These are phyloP conservation scores for Gorsachius goisagi DNA, from an alignment of 2,113 vertebrate species.

Conservation along the genomic window DNA sequence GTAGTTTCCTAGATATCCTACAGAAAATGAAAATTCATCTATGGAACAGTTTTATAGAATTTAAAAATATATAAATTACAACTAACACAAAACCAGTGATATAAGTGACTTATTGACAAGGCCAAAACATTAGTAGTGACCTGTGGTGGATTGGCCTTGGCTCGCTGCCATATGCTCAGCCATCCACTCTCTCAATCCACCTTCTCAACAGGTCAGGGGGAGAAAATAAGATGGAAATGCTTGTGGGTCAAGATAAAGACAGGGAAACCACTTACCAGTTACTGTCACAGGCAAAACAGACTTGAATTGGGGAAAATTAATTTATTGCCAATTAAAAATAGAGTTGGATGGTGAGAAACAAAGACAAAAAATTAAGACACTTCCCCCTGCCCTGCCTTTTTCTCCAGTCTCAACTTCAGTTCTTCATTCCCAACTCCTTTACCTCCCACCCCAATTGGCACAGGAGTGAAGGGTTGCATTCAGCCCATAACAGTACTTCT, in stretches of 20 bases:
- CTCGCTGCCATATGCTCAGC: fast-evolving
- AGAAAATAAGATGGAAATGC: not conserved
- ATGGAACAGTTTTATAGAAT: not conserved
- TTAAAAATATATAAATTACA: not conserved
- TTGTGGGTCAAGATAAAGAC: not conserved
- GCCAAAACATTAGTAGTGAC: not conserved
- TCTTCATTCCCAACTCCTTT: not conserved
- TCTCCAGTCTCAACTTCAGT: not conserved
- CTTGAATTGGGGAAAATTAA: not conserved
- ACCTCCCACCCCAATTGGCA: not conserved
- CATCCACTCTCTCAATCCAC: not conserved
- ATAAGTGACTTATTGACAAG: not conserved
- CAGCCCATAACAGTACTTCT: not conserved
- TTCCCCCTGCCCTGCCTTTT: not conserved
- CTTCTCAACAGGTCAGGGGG: not conserved
- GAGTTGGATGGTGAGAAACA: not conserved
- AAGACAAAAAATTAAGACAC: not conserved
- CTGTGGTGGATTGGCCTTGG: not conserved
- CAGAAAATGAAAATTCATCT: not conserved
- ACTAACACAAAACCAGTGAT: not conserved
- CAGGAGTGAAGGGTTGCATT: not conserved
- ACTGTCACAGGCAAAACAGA: not conserved
- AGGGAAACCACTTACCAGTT: not conserved
- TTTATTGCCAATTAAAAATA: not conserved
- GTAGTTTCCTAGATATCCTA: not conserved